phyloP scores from a whole-genome alignment of 2,888 invertebrate species.

The Ferdinandea cuprea region DNA sequence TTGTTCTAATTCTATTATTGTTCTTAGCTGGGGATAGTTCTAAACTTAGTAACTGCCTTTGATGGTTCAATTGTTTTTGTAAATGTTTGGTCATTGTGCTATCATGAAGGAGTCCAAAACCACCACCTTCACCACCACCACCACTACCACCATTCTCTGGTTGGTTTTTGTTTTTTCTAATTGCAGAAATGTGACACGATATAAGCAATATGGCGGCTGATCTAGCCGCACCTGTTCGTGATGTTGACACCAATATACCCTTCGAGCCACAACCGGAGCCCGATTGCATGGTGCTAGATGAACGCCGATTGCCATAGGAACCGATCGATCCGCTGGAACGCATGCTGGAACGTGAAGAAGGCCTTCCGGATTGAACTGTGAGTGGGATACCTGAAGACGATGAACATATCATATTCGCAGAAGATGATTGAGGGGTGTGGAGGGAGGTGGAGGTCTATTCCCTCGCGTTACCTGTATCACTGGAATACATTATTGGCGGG shows the following conservation, averaged over 20 bases:
- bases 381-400: conserved; percentile 84
- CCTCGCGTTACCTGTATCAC: conserved; percentile 88
- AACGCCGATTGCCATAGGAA: conserved; percentile 83
- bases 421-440: conserved; percentile 67
- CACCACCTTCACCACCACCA: conserved; percentile 77
- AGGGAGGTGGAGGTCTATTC: conserved; percentile 70
- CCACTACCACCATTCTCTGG: conserved; percentile 83
- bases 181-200: conserved; percentile 91
- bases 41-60: conserved; percentile 83
- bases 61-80: conserved; percentile 83
- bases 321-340: conserved; percentile 85
- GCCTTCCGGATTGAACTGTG: conserved; percentile 86
- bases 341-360: conserved; percentile 85
- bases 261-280: conserved; percentile 85
- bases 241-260: conserved; percentile 89
- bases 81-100: conserved; percentile 83
- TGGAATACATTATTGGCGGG: conserved; percentile 93
- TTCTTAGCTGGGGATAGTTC: conserved; percentile 82
- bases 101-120: conserved; percentile 80
- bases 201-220: conserved; percentile 97
- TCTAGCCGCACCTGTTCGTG: conserved; percentile 96
- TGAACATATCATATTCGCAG: conserved; percentile 79
- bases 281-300: conserved; percentile 84
- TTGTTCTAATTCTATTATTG: conserved; percentile 82
- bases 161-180: conserved; percentile 83